These are phyloP conservation scores for Trichogramma evanescens DNA, from an alignment of 2,888 invertebrate genomes.

Conservation along the genomic window DNA sequence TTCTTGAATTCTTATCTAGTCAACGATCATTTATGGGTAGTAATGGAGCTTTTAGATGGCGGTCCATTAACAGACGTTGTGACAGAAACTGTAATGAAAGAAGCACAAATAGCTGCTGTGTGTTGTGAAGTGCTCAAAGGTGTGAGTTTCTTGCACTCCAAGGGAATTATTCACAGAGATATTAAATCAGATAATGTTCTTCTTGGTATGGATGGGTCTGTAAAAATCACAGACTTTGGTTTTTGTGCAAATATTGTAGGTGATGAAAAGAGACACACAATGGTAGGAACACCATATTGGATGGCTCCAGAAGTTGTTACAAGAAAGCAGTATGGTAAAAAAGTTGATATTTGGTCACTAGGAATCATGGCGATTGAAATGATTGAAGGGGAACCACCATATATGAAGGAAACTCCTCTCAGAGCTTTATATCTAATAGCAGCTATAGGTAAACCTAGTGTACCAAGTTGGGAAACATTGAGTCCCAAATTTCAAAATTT, in stretches of 20 bases:
- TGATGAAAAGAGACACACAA: constrained; percentile 90
- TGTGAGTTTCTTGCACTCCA: constrained; percentile 79
- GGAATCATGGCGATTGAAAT: constrained; percentile 98
- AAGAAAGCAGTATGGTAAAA: constrained; percentile 87
- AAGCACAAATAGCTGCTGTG: constrained; percentile 92
- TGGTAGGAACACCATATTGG: constrained; percentile 98
- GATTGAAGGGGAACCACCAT: constrained; percentile 96
- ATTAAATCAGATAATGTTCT: constrained; percentile 97
- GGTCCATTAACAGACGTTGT: constrained; percentile 96
- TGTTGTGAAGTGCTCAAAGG: constrained; percentile 84
- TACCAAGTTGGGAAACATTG: constrained; percentile 74
- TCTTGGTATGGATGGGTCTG: constrained; percentile 84
- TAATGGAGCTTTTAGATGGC: constrained; percentile 92
- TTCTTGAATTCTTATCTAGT: constrained; percentile 90
- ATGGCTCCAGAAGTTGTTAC: constrained; percentile 96
- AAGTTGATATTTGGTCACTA: constrained; percentile 89
- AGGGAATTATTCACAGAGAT: constrained; percentile 88
- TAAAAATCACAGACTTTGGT: constrained; percentile 94
- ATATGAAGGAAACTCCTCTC: constrained; percentile 88
- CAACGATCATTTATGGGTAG: constrained; percentile 88
- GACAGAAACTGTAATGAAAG: constrained; percentile 94
- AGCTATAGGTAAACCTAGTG: constrained; percentile 86
- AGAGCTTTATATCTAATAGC: constrained; percentile 91
- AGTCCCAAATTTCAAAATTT: constrained; percentile 74
- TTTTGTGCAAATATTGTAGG: constrained; percentile 96